Conservation (phyloP, 2,113 vertebrate species). For the Callipepla squamata region DNA sequence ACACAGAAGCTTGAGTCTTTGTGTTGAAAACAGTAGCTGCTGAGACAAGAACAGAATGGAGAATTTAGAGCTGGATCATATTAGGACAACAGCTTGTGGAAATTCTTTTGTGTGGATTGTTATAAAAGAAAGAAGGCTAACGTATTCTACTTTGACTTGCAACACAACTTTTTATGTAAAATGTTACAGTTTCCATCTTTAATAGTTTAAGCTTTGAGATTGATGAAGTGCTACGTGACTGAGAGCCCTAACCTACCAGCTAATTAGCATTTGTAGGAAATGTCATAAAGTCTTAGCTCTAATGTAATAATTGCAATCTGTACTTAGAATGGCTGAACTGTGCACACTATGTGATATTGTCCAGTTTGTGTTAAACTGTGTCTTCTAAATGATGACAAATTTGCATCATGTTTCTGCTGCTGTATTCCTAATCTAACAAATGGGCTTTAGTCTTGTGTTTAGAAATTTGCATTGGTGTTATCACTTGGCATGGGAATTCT, state of each 20-base stretch:
- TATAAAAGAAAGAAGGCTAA: constrained; percentile 35
- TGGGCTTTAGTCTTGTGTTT: neutral
- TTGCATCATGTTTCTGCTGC: neutral
- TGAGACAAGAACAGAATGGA: neutral
- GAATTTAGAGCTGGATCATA: constrained; percentile 22
- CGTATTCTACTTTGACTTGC: constrained; percentile 33
- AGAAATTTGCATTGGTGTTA: neutral
- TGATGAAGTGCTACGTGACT: constrained; percentile 69
- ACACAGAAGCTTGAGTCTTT: neutral
- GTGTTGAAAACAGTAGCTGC: constrained; percentile 23
- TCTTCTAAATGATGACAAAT: neutral
- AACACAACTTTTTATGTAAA: constrained; percentile 54
- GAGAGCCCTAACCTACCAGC: constrained; percentile 48
- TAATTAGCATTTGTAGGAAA: constrained; percentile 67
- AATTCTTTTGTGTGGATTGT: constrained; percentile 25
- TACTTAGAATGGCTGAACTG: neutral
- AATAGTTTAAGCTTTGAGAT: constrained; percentile 59
- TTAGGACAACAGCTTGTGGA: constrained; percentile 52
- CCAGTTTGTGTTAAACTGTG: neutral
- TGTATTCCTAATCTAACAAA: neutral
- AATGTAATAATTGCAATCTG: constrained; percentile 44
- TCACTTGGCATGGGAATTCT: neutral
- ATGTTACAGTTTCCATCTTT: constrained; percentile 65
- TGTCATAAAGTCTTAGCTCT: constrained; percentile 57
- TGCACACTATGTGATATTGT: neutral